Conservation (phyloP, 2,888 invertebrate genomes). For the Serrognathus titanus region DNA sequence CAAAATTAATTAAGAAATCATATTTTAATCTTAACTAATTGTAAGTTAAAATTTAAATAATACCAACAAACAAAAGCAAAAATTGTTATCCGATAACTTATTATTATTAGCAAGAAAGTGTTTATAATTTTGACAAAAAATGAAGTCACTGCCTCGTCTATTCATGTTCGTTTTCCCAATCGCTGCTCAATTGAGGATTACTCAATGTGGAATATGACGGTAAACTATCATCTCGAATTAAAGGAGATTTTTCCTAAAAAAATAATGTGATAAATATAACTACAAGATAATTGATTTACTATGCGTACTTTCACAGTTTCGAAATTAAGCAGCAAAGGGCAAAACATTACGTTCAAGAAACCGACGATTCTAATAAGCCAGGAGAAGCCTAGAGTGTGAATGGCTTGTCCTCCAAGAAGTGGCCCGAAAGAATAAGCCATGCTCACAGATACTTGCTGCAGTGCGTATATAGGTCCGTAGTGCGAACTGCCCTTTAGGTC, state of each 20-base stretch:
- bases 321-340: slow-evolving; percentile 60
- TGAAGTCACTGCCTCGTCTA: too few species aligned
- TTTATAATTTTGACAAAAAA: too few species aligned
- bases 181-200: slow-evolving; percentile 1
- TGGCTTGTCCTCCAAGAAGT: slow-evolving; percentile 68
- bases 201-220: slow-evolving; percentile 16
- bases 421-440: slow-evolving; percentile 79
- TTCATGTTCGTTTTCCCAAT: slow-evolving; percentile 6
- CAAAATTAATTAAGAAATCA: too few species aligned
- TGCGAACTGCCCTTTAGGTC: slow-evolving; percentile 58
- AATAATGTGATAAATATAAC: background rate
- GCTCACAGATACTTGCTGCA: slow-evolving; percentile 79
- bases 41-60: too few species aligned
- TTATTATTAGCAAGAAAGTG: too few species aligned
- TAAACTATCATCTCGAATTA: slow-evolving; percentile 7
- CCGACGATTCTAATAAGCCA: slow-evolving; percentile 74
- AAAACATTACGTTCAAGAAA: slow-evolving; percentile 64
- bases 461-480: slow-evolving; percentile 77
- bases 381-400: slow-evolving; percentile 66
- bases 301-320: slow-evolving; percentile 26
- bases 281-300: background rate
- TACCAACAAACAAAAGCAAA: too few species aligned
- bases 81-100: too few species aligned
- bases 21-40: too few species aligned
- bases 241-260: slow-evolving; percentile 5